Base-by-base conservation (phyloP, 2,888 invertebrate genomes). In the Agrypnus murinus region DNA sequence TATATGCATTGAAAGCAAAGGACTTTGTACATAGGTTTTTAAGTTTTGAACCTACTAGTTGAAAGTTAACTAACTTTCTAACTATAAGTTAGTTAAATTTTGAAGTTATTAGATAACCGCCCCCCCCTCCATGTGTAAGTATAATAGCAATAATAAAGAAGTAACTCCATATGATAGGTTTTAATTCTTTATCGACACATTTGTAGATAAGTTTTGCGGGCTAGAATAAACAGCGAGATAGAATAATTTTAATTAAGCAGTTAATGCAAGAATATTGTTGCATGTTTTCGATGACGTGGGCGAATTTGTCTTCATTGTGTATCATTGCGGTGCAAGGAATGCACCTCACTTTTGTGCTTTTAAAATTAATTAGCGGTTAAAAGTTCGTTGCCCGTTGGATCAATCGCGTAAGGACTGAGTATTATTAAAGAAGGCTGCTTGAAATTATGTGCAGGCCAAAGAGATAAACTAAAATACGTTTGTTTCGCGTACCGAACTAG, bases 231-330 rank as follows among this genome's bases (percentile, higher is more conserved):
- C n/a, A n/a, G n/a, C n/a, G n/a, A n/a, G n/a, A n/a, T n/a, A n/a
- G n/a, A n/a, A 50, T 50, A 50, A 50, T 12, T 31, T 50, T 50
- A 50, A 50, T 50, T 50, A 50, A 50, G 50, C 25, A 50, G 50
- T 50, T 50, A n/a, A 50, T 50, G 50, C 50, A 50, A 25, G 55
- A 17, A 55, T 55, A 55, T 55, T 15, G 55, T 50, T 50, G 50
- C 50, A 50, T 50, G 50, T 50, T 50, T 31, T 36, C 15, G 15
- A 36, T 34, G 55, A 55, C 55, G 55, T 36, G 55, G 55, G 36
- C 55, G 55, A 55, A 55, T 55, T 55, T 55, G 55, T 55, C 55
- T 55, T 55, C 55, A 55, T 55, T 55, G 55, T 55, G 55, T 55
- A 55, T 36, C 55, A 55, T 32, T 36, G 55, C 55, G 36, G 55